phyloP scores from a whole-genome alignment of 1,140 invertebrate genomes.

The Aethina tumida region DNA sequence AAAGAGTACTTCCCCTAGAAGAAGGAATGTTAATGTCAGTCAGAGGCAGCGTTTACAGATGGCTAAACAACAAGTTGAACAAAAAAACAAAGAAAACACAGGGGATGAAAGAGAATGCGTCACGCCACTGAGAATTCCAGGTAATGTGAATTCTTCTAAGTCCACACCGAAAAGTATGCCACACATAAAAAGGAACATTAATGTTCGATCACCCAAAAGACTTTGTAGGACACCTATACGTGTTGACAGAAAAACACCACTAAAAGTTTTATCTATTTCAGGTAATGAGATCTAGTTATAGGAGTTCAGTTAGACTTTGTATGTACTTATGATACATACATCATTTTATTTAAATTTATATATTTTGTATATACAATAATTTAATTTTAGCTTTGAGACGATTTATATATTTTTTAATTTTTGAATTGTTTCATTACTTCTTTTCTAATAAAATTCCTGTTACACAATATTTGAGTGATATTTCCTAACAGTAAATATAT shows the following conservation, averaged over 20 bases:
- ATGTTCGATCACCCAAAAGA: slow-evolving; percentile 21
- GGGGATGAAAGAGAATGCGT: slow-evolving; percentile 9
- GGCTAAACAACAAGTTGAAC: slow-evolving; percentile 14
- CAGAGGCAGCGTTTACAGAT: slow-evolving; percentile 20
- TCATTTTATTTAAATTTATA: no score
- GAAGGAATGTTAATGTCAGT: slow-evolving; percentile 14
- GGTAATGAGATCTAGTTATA: neutral
- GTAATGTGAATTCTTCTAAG: slow-evolving; percentile 9
- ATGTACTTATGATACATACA: neutral
- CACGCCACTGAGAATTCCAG: slow-evolving; percentile 8
- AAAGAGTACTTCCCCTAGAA: slow-evolving; percentile 25
- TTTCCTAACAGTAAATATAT: no score
- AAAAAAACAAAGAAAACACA: slow-evolving; percentile 13
- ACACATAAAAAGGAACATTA: slow-evolving; percentile 24
- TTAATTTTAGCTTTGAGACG: no score
- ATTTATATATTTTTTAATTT: no score
- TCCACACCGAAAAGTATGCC: slow-evolving; percentile 21
- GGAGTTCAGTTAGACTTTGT: slow-evolving; percentile 1
- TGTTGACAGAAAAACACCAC: slow-evolving; percentile 17
- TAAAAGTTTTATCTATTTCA: slow-evolving; percentile 9
- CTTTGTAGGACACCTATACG: slow-evolving; percentile 16
- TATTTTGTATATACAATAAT: no score
- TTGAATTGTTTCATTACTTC: no score
- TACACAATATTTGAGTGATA: no score
- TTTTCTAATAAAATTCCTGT: no score